Evolutionary conservation across 2,797 vertebrate species (phyloP).

Genomic region (Thunnus albacares): DNA sequence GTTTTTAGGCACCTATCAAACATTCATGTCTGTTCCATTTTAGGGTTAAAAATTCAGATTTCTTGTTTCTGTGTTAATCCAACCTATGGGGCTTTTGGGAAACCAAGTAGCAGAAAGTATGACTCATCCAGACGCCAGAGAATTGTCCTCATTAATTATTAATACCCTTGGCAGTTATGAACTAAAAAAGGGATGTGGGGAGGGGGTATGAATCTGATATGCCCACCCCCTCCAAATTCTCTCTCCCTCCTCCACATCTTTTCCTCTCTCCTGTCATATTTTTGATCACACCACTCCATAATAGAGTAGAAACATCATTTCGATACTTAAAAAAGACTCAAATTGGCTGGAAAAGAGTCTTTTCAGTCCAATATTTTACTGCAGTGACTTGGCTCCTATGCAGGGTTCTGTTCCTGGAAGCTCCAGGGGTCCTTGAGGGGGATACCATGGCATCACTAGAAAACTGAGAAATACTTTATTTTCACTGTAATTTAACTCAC

Average conservation of each 20-base stretch:
- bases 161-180: constrained; percentile 76
- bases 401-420: constrained; percentile 54
- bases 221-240: constrained; percentile 38
- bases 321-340: constrained; percentile 21
- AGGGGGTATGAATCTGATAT: constrained; percentile 56
- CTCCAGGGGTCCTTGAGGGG: constrained; percentile 39
- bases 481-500: constrained; percentile 23
- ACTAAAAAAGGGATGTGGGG: constrained; percentile 69
- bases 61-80: constrained; percentile 63
- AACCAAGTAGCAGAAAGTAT: constrained; percentile 74
- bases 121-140: constrained; percentile 77
- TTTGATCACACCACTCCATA: neutral
- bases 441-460: constrained; percentile 9
- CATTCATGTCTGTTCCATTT: constrained; percentile 61
- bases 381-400: constrained; percentile 58
- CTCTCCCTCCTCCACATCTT: neutral
- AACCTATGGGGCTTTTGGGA: constrained; percentile 72
- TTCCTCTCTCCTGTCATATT: neutral
- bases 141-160: constrained; percentile 81
- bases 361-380: constrained; percentile 52
- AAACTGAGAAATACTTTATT: constrained; percentile 13
- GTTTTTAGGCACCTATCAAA: constrained; percentile 66
- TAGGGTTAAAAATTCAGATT: constrained; percentile 66
- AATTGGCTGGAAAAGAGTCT: constrained; percentile 42
- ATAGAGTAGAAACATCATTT: constrained; percentile 31